A percentile compares a stretch with the other conserved stretches of the same genome.
phyloP scores from a whole-genome alignment of 2,113 vertebrate genomes.

The Dermatemys mawii region DNA sequence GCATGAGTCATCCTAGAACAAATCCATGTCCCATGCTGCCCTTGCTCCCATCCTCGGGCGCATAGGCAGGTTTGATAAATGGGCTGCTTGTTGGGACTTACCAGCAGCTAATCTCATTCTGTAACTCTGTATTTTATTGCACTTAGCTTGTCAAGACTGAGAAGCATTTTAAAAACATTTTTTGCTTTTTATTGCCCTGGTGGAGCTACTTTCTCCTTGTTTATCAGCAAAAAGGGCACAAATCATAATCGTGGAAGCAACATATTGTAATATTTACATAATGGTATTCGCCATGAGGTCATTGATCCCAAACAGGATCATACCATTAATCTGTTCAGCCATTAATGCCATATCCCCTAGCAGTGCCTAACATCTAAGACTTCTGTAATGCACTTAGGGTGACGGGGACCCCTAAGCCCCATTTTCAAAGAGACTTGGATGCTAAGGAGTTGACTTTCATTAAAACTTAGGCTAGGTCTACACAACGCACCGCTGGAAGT shows the following conservation, averaged over 20 bases:
- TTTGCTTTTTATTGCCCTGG: constrained; percentile 37
- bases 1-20: neutral
- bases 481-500: neutral
- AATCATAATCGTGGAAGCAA: constrained; percentile 32
- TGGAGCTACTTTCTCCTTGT: constrained; percentile 54
- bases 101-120: constrained; percentile 5
- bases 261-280: neutral
- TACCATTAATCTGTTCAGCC: neutral
- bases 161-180: neutral
- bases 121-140: constrained; percentile 50
- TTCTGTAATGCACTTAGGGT: neutral
- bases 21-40: neutral
- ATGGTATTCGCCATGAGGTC: neutral
- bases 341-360: neutral
- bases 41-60: neutral
- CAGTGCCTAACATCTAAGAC: neutral
- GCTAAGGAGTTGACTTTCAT: neutral
- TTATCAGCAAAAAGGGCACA: constrained; percentile 43
- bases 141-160: constrained; percentile 56
- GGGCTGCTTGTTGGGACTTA: neutral
- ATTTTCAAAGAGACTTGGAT: neutral
- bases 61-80: neutral
- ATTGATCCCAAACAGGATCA: constrained; percentile 10
- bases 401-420: neutral
- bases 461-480: neutral